Base-by-base conservation (phyloP, 2,113 vertebrate species). In the Electrona antarctica region DNA sequence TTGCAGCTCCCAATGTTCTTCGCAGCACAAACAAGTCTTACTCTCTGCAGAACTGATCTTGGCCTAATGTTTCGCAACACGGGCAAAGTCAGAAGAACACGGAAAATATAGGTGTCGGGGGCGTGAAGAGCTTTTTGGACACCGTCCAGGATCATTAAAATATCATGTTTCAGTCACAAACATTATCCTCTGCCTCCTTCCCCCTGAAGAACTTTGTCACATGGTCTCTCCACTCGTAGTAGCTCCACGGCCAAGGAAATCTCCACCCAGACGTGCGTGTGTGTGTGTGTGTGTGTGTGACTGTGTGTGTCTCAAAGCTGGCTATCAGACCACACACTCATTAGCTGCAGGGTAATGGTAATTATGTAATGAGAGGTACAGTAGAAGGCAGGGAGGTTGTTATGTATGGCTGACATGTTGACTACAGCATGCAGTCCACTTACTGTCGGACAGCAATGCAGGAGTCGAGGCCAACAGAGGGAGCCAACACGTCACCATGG, bases 111-210 rank as follows among this genome's bases (percentile, higher is more conserved):
- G 52, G 78, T 77, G 77, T 67, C 33, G 80, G 70, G 64, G 83
- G 81, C 1, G 85, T 55, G 50, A 8, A 29, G 64, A 21, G 21
- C 21, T 21, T 77, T 76, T 81, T 88, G 81, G 89, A 81, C 48
- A 60, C 56, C 66, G 63, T 88, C 82, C 82, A 85, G 21, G 73
- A 83, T 89, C 78, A 86, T 90, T 90, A 84, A 90, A 85, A 86
- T 86, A 67, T 92, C 77, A 68, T n/a, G 62, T 91, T 91, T 85
- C 89, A 88, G 54, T 71, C 71, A 54, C 80, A 88, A 78, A 88
- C 84, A 69, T 78, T 83, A 74, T 71, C 78, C 8, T 46, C 73
- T 74, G 21, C 21, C 21, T 21, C 21, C 77, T 65, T 47, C 5
- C 76, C 8, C 54, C 61, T 78, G 61, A 41, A 76, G 65, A 83